Conservation (phyloP, 92 coral and sea anemone genomes). For the Porites rus region DNA sequence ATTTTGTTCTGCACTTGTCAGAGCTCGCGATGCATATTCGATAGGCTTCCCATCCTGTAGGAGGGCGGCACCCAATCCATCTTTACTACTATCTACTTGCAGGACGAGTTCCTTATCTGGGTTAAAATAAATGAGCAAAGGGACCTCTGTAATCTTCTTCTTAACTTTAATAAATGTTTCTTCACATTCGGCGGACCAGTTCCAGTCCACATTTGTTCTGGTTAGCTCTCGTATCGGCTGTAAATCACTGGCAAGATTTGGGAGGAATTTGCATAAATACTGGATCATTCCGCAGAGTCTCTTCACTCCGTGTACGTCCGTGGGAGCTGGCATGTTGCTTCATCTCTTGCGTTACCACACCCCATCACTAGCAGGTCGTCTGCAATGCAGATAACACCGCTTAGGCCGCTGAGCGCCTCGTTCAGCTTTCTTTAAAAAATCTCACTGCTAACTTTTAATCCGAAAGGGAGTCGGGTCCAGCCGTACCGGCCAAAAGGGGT, state of each 20-base stretch:
- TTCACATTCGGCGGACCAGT: slow-evolving; percentile 24
- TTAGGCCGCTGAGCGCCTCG: no score
- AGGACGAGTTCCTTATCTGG: slow-evolving; percentile 25
- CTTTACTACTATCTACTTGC: slow-evolving; percentile 27
- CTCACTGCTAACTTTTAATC: no score
- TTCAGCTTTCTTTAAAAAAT: no score
- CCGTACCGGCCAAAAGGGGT: no score
- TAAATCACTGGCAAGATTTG: slow-evolving; percentile 21
- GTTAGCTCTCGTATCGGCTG: slow-evolving; percentile 45
- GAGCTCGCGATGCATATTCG: slow-evolving; percentile 43
- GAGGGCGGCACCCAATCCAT: slow-evolving; percentile 32
- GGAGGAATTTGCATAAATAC: slow-evolving; percentile 52
- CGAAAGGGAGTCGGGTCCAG: no score
- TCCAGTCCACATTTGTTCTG: neutral
- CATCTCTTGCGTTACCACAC: neutral
- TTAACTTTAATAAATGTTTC: slow-evolving; percentile 42
- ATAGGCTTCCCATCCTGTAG: slow-evolving; percentile 30
- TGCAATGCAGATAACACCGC: no score
- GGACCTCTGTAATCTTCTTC: slow-evolving; percentile 31
- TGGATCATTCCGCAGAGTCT: slow-evolving; percentile 34
- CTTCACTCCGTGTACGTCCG: slow-evolving; percentile 31
- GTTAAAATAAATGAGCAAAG: slow-evolving; percentile 48
- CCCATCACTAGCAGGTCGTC: no score
- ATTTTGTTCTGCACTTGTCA: slow-evolving; percentile 32
- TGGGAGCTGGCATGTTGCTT: slow-evolving; percentile 21